These are phyloP conservation scores for Siphlonurus alternatus DNA, from an alignment of 2,888 invertebrate species.

Conservation along the genomic window DNA sequence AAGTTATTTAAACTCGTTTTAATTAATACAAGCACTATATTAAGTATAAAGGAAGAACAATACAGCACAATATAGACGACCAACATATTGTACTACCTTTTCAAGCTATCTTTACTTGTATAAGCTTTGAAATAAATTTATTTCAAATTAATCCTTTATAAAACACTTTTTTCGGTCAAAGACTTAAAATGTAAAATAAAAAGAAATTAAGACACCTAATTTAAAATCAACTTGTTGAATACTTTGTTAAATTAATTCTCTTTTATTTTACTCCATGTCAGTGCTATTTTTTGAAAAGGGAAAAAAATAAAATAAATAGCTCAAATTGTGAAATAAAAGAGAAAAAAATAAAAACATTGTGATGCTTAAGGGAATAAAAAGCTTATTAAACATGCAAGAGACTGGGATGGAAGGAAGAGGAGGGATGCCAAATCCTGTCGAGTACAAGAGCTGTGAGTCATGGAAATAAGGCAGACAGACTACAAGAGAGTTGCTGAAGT, in stretches of 20 bases:
- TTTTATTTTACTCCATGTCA: background rate
- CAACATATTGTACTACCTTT: too few relatives aligned
- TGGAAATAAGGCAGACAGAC: background rate
- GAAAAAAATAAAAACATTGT: background rate
- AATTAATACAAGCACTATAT: too few relatives aligned
- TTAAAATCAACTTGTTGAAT: background rate
- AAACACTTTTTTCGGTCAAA: too few relatives aligned
- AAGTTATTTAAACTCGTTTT: too few relatives aligned
- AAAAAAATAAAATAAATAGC: background rate
- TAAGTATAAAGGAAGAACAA: too few relatives aligned
- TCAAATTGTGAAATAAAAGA: background rate
- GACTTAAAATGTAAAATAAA: background rate
- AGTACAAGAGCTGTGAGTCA: background rate
- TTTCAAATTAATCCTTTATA: too few relatives aligned
- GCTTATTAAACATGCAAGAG: background rate
- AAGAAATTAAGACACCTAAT: background rate
- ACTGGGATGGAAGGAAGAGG: background rate
- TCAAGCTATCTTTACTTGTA: too few relatives aligned
- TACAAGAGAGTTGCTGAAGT: too few relatives aligned
- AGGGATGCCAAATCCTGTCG: background rate
- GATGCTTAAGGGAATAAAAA: background rate
- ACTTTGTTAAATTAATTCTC: background rate
- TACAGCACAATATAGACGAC: too few relatives aligned
- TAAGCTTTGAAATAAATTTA: too few relatives aligned
- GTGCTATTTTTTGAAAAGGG: background rate